Evolutionary conservation across 2,888 invertebrate genomes (phyloP).

Genomic region (Entomobrya multifasciata): DNA sequence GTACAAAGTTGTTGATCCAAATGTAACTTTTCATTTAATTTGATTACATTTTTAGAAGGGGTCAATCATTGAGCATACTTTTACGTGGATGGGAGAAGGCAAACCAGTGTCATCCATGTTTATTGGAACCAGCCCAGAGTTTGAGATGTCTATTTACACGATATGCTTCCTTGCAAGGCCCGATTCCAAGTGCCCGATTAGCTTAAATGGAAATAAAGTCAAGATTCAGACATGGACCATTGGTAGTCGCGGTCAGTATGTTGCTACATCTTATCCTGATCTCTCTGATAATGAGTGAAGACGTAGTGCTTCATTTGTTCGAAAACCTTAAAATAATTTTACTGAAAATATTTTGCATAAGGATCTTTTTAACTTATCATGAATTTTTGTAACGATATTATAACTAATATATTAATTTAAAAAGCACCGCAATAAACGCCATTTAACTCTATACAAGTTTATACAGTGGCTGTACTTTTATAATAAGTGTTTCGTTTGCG

Average conservation of each 20-base stretch:
- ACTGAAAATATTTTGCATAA: no score
- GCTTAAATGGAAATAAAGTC: slow-evolving; percentile 87
- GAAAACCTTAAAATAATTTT: no score
- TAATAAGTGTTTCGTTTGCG: no score
- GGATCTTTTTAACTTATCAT: no score
- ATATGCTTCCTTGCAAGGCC: slow-evolving; percentile 91
- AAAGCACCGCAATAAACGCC: no score
- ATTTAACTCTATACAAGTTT: no score
- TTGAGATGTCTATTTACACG: slow-evolving; percentile 94
- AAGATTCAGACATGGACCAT: slow-evolving; percentile 88
- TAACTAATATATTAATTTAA: no score
- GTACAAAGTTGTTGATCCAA: no score
- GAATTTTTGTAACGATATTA: no score
- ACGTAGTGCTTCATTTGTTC: no score
- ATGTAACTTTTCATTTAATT: no score
- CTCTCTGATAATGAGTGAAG: slow-evolving; percentile 83
- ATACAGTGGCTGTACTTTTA: no score
- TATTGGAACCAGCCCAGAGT: slow-evolving; percentile 93
- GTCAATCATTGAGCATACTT: slow-evolving; percentile 86
- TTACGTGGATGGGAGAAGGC: slow-evolving; percentile 86
- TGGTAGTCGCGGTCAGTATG: slow-evolving; percentile 88
- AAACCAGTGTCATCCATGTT: slow-evolving; percentile 91
- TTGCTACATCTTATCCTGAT: slow-evolving; percentile 91
- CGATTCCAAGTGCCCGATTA: slow-evolving; percentile 88
- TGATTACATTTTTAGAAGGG: slow-evolving; percentile 73